Conservation (phyloP, 2,888 invertebrate species). For the Cylindroiulus punctatus region DNA sequence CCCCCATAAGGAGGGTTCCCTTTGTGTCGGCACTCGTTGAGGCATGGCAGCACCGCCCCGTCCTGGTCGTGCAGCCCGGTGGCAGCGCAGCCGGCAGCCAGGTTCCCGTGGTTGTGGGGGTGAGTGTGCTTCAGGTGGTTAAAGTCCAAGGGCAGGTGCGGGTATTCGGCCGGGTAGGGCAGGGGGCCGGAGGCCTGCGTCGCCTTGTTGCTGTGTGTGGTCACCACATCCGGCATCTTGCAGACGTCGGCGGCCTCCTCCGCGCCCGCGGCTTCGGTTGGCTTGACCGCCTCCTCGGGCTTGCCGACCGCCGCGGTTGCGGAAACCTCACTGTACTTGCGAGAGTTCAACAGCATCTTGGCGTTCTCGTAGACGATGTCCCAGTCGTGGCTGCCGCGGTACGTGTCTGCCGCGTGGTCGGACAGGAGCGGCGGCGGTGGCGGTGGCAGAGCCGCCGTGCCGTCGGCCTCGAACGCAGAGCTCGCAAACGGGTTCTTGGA, state of each 20-base stretch:
- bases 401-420: slow-evolving; percentile 55
- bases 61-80: neutral
- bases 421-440: neutral
- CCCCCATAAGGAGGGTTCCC: neutral
- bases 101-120: neutral
- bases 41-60: neutral
- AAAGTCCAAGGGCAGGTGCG: slow-evolving; percentile 1
- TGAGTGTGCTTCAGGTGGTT: neutral
- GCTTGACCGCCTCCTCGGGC: neutral
- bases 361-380: slow-evolving; percentile 63
- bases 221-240: slow-evolving; percentile 5
- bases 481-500: neutral
- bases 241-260: neutral
- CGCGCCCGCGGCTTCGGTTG: neutral
- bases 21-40: slow-evolving; percentile 44
- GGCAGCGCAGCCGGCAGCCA: neutral
- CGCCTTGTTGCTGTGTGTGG: neutral
- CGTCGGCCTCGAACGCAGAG: neutral
- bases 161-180: neutral
- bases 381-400: slow-evolving; percentile 65
- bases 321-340: slow-evolving; percentile 55
- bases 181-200: slow-evolving; percentile 2
- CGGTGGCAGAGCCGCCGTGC: neutral
- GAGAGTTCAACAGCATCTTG: slow-evolving; percentile 62
- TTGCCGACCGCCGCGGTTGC: neutral